Percentiles rank a stretch among this genome's conserved stretches.
Conservation (phyloP, 2,113 vertebrate genomes). For the Montifringilla adamsi region DNA sequence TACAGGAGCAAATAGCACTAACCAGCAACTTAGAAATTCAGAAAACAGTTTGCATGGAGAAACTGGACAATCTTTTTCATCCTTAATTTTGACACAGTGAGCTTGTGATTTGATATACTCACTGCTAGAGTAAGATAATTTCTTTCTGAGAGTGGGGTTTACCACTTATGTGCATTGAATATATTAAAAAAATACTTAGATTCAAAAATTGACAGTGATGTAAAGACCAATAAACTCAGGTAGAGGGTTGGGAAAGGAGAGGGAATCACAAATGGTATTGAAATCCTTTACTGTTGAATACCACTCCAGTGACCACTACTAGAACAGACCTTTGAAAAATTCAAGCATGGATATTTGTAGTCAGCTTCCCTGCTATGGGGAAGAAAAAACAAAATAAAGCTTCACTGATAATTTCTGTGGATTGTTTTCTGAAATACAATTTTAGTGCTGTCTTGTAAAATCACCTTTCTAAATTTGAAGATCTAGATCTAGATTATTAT, state of each 20-base stretch:
- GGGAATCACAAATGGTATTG: not conserved
- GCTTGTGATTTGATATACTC: not conserved
- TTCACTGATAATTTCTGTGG: not conserved
- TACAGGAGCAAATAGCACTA: not conserved
- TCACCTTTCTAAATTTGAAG: not conserved
- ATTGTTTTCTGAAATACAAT: not conserved
- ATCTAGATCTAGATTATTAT: not conserved
- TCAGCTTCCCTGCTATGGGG: not conserved
- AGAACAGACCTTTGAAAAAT: not conserved
- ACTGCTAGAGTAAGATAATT: not conserved
- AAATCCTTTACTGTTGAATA: not conserved
- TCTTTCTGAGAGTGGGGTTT: not conserved
- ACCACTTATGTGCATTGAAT: not conserved
- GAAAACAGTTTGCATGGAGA: not conserved
- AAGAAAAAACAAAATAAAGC: not conserved
- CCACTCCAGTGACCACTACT: not conserved
- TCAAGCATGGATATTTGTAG: not conserved
- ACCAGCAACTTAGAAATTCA: not conserved
- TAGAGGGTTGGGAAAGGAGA: not conserved
- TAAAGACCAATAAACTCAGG: not conserved
- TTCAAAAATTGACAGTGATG: not conserved
- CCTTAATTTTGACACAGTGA: not conserved
- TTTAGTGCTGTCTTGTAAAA: not conserved
- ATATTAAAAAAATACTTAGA: not conserved
- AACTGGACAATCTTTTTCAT: not conserved